Evolutionary conservation across 2,888 invertebrate species (phyloP), one percentile per base, ranked within the genome.

Genomic region (Neuroscelio doddi): DNA sequence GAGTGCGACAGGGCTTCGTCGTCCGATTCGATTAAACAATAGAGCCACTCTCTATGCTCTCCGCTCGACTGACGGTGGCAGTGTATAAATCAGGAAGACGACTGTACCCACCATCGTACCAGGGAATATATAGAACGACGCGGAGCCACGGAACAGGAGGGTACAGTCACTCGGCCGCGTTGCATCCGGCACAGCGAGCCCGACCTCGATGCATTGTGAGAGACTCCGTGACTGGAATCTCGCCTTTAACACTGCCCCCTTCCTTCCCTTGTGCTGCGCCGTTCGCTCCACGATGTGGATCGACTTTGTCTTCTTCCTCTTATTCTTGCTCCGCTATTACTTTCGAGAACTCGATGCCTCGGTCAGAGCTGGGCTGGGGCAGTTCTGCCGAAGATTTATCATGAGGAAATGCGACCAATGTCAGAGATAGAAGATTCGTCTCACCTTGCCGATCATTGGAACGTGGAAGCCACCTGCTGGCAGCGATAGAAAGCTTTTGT

Each of bases 51-150:
- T 73, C 65, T 52, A 50, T 61, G 57, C 67, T 64, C 71, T 62
- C 38, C 49, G 72, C 62, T 65, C 69, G 69, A 72, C 73, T 72
- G 80, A 69, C 76, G 73, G 77, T 81, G 80, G 78, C 80, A 79
- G 81, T 82, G 73, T 81, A 81, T 81, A 83, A 82, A 82, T 82
- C 82, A 82, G 78, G 73, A 80, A 79, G 80, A 81, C 78, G 78
- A 77, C 75, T 74, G 76, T 76, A 78, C 75, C 76, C 69, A 74
- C 74, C 72, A 71, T 71, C 76, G 72, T 70, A 70, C 70, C 61
- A 67, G 61, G 63, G 59, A 56, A 63, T 65, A 68, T 66, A 75
- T 74, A 74, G 73, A 72, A 75, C 63, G 70, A 65, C 12, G 42
- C 34, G 46, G 57, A 42, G 64, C 38, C 14, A 56, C 57, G 67